Conservation (phyloP, 2,888 invertebrate species). For the Slavum lentiscoides region DNA sequence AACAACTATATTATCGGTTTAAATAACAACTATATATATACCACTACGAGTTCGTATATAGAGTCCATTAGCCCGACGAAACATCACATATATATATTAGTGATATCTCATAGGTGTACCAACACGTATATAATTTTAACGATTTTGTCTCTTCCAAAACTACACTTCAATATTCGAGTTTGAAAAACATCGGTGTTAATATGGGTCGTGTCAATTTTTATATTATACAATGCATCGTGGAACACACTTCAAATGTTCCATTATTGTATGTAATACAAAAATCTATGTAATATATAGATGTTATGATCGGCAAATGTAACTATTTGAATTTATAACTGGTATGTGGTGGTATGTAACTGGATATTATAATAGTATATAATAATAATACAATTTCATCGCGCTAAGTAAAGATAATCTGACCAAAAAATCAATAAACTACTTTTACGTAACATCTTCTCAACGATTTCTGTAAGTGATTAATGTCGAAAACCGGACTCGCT, state of each 20-base stretch:
- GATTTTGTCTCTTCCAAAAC: not conserved
- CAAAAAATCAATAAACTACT: not conserved
- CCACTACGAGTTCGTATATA: not conserved
- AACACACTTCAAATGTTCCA: not conserved
- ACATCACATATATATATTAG: not conserved
- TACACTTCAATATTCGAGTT: not conserved
- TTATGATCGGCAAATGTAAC: not conserved
- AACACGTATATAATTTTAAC: not conserved
- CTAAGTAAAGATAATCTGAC: not conserved
- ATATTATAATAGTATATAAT: not conserved
- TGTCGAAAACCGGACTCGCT: not conserved
- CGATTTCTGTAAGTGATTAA: not conserved
- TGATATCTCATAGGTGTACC: not conserved
- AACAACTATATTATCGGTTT: not conserved
- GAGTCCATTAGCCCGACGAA: not conserved
- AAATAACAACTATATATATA: not conserved
- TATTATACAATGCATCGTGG: not conserved
- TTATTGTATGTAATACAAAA: not conserved
- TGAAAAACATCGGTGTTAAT: not conserved
- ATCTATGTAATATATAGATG: not conserved
- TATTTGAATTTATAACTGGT: slow-evolving; percentile 4
- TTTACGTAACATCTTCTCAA: not conserved
- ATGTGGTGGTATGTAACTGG: not conserved
- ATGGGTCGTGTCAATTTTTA: not conserved
- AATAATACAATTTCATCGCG: not conserved